Conservation (phyloP, 2,888 invertebrate genomes). For the Crepidodera aurea region DNA sequence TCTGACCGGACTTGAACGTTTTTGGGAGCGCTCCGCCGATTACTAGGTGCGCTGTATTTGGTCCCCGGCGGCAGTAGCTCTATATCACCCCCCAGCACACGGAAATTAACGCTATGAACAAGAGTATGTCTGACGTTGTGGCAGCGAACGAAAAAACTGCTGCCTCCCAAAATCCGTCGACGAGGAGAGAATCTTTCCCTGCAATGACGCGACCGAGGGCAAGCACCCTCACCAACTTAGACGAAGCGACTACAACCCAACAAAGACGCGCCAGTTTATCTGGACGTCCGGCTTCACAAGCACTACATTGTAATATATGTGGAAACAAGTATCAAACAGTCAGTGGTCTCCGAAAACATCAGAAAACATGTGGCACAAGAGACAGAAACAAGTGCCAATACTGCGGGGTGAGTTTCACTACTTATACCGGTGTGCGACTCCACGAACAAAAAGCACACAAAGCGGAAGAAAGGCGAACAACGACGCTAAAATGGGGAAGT, state of each 20-base stretch:
- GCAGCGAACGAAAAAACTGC: no score
- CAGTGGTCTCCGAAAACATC: no score
- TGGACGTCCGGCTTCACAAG: not conserved
- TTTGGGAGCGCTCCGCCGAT: no score
- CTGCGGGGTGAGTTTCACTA: not conserved
- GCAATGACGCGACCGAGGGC: not conserved
- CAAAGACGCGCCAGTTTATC: not conserved
- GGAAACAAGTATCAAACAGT: not conserved
- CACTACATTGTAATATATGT: not conserved
- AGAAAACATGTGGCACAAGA: no score
- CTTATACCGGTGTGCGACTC: constrained; percentile 9
- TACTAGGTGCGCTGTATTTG: no score
- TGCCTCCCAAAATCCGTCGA: no score
- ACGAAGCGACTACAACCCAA: not conserved
- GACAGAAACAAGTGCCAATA: not conserved
- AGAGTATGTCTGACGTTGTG: no score
- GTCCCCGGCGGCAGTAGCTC: no score
- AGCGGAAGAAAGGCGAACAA: not conserved
- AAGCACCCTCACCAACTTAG: not conserved
- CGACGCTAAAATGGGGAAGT: not conserved
- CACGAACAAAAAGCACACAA: constrained; percentile 19
- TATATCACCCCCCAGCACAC: no score
- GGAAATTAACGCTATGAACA: no score
- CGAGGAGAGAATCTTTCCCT: not conserved
- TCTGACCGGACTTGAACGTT: no score